Evolutionary conservation across 2,888 invertebrate species (phyloP).

Genomic region (Trichopoda pennipes): DNA sequence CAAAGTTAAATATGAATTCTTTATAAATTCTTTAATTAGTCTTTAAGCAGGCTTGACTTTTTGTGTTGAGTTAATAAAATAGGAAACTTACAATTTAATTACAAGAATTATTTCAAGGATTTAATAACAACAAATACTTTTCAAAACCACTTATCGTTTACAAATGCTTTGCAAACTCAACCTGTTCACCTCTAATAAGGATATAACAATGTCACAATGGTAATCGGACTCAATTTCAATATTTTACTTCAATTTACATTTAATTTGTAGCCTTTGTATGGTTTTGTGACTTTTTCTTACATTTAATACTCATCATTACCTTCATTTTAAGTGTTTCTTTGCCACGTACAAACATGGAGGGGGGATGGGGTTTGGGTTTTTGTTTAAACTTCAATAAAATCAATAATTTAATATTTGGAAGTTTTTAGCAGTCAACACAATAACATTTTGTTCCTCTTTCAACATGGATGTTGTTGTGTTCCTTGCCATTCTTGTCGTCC

Average conservation of each 20-base stretch:
- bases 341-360: conserved; percentile 3
- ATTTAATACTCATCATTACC: conserved; percentile 25
- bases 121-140: background rate
- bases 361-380: no score
- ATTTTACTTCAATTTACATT: background rate
- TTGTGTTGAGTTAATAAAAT: no score
- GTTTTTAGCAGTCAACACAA: background rate
- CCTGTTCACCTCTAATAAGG: background rate
- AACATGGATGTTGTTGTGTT: no score
- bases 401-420: conserved; percentile 23
- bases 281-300: background rate
- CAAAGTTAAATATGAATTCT: no score
- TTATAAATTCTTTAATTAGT: no score
- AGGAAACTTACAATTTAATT: no score
- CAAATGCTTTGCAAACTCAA: background rate
- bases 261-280: background rate
- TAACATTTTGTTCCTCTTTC: background rate
- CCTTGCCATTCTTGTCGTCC: background rate
- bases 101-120: no score
- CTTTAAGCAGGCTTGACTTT: no score
- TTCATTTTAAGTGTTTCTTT: conserved; percentile 34
- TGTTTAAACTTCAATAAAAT: conserved; percentile 28
- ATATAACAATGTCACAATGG: background rate
- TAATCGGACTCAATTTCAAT: conserved; percentile 21
- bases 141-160: background rate